Base-by-base conservation (phyloP, 2,888 invertebrate species). In the Zhengitettix transpicula region DNA sequence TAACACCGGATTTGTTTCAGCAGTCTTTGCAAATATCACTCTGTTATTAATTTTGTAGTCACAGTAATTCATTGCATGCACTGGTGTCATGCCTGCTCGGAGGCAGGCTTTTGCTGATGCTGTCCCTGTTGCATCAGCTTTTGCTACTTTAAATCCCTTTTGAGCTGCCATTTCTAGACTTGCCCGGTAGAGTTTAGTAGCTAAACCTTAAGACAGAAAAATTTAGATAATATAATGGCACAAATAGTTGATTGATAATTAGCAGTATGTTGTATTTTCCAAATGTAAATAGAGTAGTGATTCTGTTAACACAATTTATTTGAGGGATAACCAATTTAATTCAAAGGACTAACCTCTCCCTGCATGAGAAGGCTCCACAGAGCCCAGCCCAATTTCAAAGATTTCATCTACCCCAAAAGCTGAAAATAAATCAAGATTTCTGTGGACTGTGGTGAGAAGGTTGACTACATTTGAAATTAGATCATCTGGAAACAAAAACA, bases 71-170 rank as follows among this genome's bases (percentile, higher is more conserved):
- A 62, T 11, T 40, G 14, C 52, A 55, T 54, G 42, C n/a, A 61
- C 41, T 8, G 52, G 12, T 17, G n/a, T 41, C 52, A 62, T 57
- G n/a, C 62, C 62, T 1, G 57, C 55, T 14, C 44, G 42, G 41
- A 55, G 42, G 9, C 55, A 42, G 14, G 55, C 54, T 12, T 56
- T 56, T 9, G 57, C 41, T 12, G 62, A 60, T 9, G 52, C 59
- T 10, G 57, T 40, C 8, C 62, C 59, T 8, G 62, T 62, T n/a
- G 57, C 56, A 52, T 62, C 62, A 0, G 57, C 61, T 40, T 62
- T 62, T 9, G 59, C 57, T 10, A 42, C 52, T 40, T 28, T n/a
- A n/a, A 62, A 52, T 11, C 59, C 57, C 12, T 42, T 44, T 11
- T 12, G 7, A 12, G 62, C 59, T 1, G 44, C 62, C 12, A 61